phyloP scores from a whole-genome alignment of 2,888 invertebrate species.

The Temnothorax unifasciatus region DNA sequence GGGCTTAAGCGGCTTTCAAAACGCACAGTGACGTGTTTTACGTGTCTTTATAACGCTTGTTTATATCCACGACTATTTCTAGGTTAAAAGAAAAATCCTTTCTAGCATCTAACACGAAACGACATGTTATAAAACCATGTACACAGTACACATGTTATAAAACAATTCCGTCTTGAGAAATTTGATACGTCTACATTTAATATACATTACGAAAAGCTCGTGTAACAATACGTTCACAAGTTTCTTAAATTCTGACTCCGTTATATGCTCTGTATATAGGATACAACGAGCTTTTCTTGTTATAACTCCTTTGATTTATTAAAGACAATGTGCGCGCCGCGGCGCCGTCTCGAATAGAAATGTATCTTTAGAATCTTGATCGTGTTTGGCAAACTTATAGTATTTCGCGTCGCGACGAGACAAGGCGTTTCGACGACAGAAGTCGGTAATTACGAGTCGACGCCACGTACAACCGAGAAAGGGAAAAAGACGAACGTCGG shows the following conservation, averaged over 20 bases:
- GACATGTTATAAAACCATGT: background rate
- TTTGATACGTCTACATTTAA: conserved; percentile 34
- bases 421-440: conserved; percentile 15
- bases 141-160: background rate
- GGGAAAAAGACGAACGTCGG: conserved; percentile 20
- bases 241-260: conserved; percentile 14
- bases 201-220: conserved; percentile 18
- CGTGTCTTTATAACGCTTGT: conserved; percentile 29
- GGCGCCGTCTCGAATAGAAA: conserved; percentile 27
- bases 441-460: conserved; percentile 35
- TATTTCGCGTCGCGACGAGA: conserved; percentile 15
- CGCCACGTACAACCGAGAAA: conserved; percentile 6
- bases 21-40: conserved; percentile 25
- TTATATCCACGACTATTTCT: conserved; percentile 11
- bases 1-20: conserved; percentile 65
- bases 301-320: conserved; percentile 39
- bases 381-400: conserved; percentile 33
- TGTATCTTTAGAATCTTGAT: conserved; percentile 40
- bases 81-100: conserved; percentile 14
- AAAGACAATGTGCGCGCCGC: conserved; percentile 28
- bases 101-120: background rate
- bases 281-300: background rate
- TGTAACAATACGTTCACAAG: conserved; percentile 16
- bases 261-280: background rate
- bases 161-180: background rate